phyloP scores from a whole-genome alignment of 2,113 vertebrate species.

The Stigmatopora argus region DNA sequence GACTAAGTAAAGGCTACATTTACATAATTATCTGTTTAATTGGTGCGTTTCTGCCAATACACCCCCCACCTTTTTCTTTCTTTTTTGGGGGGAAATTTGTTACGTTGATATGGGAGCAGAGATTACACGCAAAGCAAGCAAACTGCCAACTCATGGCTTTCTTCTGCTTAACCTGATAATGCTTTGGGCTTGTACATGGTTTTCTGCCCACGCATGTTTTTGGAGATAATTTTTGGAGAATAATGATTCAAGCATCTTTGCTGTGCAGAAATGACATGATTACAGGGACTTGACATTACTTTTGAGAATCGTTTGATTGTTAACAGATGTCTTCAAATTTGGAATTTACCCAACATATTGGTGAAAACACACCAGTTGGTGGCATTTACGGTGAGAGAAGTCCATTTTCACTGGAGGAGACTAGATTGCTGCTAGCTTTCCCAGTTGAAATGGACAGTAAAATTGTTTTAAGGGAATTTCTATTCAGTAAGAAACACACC shows the following conservation, averaged over 20 bases:
- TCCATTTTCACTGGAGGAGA: background rate
- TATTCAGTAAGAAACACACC: conserved; percentile 32
- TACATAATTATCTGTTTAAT: conserved; percentile 77
- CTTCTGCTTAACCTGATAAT: conserved; percentile 69
- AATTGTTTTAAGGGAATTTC: conserved; percentile 11
- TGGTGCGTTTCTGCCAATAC: conserved; percentile 59
- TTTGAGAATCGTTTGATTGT: background rate
- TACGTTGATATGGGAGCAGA: conserved; percentile 60
- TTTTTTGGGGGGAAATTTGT: conserved; percentile 62
- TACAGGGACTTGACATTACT: conserved; percentile 15
- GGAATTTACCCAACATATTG: background rate
- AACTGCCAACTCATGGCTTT: conserved; percentile 68
- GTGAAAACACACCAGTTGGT: background rate
- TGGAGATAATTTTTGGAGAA: conserved; percentile 49
- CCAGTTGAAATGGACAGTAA: background rate
- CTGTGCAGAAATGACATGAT: conserved; percentile 27
- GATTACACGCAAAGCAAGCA: conserved; percentile 61
- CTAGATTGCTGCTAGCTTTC: too few relatives aligned
- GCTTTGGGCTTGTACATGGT: conserved; percentile 59
- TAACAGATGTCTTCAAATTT: background rate
- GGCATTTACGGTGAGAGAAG: too few relatives aligned
- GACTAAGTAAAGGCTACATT: conserved; percentile 79
- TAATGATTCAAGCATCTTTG: conserved; percentile 47
- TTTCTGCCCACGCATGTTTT: conserved; percentile 53
- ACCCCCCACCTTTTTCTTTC: conserved; percentile 17